phyloP scores from a whole-genome alignment of 2,113 vertebrate species.

The Myanophis thanlyinensis region DNA sequence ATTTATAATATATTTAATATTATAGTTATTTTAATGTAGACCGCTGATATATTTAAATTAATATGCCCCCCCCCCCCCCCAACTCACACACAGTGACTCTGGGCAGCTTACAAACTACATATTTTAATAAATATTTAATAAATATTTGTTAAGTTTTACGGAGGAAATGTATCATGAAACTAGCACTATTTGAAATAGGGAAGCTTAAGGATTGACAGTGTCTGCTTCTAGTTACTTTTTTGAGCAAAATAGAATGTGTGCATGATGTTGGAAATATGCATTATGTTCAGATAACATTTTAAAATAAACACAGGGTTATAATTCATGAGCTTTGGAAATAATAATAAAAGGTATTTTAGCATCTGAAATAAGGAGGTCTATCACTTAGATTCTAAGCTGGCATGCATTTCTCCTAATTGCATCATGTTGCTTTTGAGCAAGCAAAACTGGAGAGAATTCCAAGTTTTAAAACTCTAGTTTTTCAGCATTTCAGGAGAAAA shows the following conservation, averaged over 20 bases:
- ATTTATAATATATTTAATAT: background rate
- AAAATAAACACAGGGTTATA: background rate
- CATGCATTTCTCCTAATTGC: background rate
- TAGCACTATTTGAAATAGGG: slow-evolving; percentile 14
- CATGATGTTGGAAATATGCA: background rate
- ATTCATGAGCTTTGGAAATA: background rate
- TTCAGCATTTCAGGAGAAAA: background rate
- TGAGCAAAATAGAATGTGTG: background rate
- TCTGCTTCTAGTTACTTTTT: background rate
- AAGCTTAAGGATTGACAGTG: background rate
- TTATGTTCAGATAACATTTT: background rate
- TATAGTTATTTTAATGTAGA: background rate
- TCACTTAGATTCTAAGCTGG: background rate
- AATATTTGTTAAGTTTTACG: background rate
- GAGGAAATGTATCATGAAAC: slow-evolving; percentile 6
- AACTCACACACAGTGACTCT: background rate
- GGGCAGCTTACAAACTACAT: background rate
- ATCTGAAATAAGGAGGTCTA: background rate
- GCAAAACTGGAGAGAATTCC: background rate
- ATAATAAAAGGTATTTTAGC: background rate
- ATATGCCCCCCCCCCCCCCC: background rate
- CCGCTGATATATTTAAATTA: background rate
- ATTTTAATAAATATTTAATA: background rate
- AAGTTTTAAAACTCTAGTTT: background rate
- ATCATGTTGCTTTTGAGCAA: background rate